Base-by-base conservation (phyloP, 2,113 vertebrate species). In the Tetrao urogallus region DNA sequence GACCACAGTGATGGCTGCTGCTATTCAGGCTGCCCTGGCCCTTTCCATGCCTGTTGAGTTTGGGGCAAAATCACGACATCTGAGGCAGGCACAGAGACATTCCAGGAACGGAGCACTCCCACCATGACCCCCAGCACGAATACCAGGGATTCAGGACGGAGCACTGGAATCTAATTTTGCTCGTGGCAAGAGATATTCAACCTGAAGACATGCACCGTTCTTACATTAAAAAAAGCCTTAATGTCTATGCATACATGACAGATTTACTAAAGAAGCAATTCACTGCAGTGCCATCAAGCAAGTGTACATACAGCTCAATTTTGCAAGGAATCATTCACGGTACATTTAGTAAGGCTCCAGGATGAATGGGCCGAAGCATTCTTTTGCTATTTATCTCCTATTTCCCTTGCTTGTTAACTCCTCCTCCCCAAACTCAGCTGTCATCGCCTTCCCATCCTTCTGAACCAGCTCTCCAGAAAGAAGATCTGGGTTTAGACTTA, bases 371-470 rank as follows among this genome's bases (percentile, higher is more conserved):
- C 81, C 22, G 56, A 25, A 84, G 47, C 61, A 48, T 57, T 67
- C 87, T 27, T 76, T 36, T 57, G 74, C 74, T 86, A 43, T 93
- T 92, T 69, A 60, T 92, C 84, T 84, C 77, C 74, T 84, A 22
- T 64, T 86, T 84, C 50, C 77, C 91, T 38, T 4, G 24, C 47
- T 67, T 40, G 69, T 92, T 73, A 64, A 60, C 87, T 84, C 69
- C 70, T 88, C 86, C 75, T 86, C 56, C 80, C 7, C 0, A 0
- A 56, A 4, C 32, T 34, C 13, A 0, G 3, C 89, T 25, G 42
- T 47, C 77, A 43, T 52, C 18, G 4, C 40, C 2, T 58, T 67
- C 77, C 83, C 76, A 57, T 32, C 54, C 54, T 30, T 30, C 54
- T 32, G 54, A 57, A 57, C 54, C 54, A 57, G 28, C 28, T 48